phyloP scores from a whole-genome alignment of 2,113 vertebrate genomes.

The Sakesphorus luctuosus region DNA sequence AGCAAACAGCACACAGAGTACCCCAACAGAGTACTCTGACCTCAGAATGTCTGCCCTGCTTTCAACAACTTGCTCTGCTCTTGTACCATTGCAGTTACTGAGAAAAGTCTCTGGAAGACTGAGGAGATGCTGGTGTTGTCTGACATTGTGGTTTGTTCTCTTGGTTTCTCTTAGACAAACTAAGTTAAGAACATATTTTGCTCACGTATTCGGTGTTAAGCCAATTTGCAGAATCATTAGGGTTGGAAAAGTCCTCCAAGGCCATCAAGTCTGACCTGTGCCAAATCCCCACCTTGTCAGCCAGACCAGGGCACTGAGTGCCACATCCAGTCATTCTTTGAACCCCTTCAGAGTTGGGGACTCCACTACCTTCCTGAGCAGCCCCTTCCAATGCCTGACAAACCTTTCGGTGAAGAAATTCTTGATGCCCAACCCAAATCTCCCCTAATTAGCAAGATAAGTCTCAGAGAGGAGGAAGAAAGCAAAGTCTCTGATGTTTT shows the following conservation, averaged over 20 bases:
- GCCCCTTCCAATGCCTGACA: neutral
- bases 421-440: fast-evolving
- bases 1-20: neutral
- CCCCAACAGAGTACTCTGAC: neutral
- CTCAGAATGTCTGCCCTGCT: neutral
- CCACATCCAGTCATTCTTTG: neutral
- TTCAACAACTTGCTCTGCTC: neutral
- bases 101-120: neutral
- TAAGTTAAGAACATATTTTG: neutral
- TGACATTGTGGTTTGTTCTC: neutral
- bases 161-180: neutral
- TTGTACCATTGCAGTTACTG: neutral
- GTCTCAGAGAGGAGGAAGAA: neutral
- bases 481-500: neutral
- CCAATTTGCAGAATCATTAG: neutral
- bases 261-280: fast-evolving
- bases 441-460: neutral
- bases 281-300: fast-evolving
- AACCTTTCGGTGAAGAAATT: neutral
- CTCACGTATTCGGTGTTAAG: neutral
- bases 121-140: neutral
- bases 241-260: neutral
- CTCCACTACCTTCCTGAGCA: neutral
- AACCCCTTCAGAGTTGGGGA: neutral
- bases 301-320: neutral